A percentile compares a stretch with the other conserved stretches of the same genome.
These are phyloP conservation scores for Eonycteris spelaea DNA, from an alignment of 2,113 vertebrate genomes.

Conservation along the genomic window DNA sequence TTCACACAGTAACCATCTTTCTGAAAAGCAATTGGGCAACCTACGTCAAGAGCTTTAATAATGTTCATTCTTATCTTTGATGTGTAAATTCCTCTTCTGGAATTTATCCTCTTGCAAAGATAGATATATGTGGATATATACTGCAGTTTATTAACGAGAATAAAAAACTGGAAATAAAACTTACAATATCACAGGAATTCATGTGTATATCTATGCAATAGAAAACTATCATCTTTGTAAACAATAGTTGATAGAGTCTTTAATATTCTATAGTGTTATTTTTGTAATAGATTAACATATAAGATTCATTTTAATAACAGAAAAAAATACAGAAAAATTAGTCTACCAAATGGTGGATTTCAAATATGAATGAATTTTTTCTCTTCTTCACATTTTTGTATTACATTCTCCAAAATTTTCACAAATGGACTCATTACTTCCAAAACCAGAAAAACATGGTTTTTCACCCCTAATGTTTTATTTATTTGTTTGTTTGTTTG, in stretches of 20 bases:
- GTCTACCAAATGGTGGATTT: not conserved
- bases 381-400: not conserved
- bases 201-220: not conserved
- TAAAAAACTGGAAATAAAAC: not conserved
- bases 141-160: not conserved
- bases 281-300: not conserved
- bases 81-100: not conserved
- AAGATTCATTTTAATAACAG: conserved; percentile 16
- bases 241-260: not conserved
- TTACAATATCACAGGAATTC: not conserved
- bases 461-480: too few relatives aligned
- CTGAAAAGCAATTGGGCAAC: not conserved
- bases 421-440: not conserved
- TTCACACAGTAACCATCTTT: not conserved
- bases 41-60: not conserved
- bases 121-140: not conserved
- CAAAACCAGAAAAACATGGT: not conserved
- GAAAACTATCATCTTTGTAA: not conserved
- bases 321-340: not conserved
- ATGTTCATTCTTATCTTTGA: not conserved
- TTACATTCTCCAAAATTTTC: not conserved
- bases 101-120: not conserved
- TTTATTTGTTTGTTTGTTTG: too few relatives aligned
- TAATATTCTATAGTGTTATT: not conserved
- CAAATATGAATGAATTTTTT: not conserved